A percentile compares a stretch with the other conserved stretches of the same genome.
Conservation (phyloP, 2,113 vertebrate species). For the Penelope pileata region DNA sequence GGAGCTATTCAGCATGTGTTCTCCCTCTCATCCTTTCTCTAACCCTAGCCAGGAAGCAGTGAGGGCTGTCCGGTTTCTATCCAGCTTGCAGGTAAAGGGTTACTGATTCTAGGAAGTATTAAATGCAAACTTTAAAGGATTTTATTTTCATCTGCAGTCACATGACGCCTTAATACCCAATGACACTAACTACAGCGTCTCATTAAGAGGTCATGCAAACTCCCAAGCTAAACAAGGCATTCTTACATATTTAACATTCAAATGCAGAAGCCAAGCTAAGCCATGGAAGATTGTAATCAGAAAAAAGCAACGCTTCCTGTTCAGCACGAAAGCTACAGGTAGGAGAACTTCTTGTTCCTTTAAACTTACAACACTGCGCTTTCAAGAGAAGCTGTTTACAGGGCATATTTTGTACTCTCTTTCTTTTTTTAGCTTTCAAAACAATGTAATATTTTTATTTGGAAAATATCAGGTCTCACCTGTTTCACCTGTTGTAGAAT, state of each 20-base stretch:
- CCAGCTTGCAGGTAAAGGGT: slow-evolving; percentile 72
- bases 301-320: slow-evolving; percentile 55
- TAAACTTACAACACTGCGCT: background rate
- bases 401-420: background rate
- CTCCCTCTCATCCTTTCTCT: background rate
- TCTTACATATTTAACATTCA: slow-evolving; percentile 76
- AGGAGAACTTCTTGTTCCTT: slow-evolving; percentile 45
- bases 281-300: slow-evolving; percentile 78
- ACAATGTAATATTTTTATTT: background rate
- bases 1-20: background rate
- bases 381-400: slow-evolving; percentile 3
- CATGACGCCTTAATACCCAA: slow-evolving; percentile 75
- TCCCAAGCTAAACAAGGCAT: slow-evolving; percentile 64
- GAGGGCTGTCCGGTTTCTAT: background rate
- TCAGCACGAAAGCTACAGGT: slow-evolving; percentile 58
- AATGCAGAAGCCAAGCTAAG: slow-evolving; percentile 69
- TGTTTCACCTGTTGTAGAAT: slow-evolving; percentile 27
- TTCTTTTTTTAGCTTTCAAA: background rate
- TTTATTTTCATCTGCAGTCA: slow-evolving; percentile 74
- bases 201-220: slow-evolving; percentile 77
- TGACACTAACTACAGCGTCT: slow-evolving; percentile 73
- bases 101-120: slow-evolving; percentile 71
- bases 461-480: background rate
- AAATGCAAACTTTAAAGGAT: slow-evolving; percentile 73
- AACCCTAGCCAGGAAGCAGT: background rate